These are phyloP conservation scores for Anthrax anthrax DNA, from an alignment of 2,888 invertebrate species.

Conservation along the genomic window DNA sequence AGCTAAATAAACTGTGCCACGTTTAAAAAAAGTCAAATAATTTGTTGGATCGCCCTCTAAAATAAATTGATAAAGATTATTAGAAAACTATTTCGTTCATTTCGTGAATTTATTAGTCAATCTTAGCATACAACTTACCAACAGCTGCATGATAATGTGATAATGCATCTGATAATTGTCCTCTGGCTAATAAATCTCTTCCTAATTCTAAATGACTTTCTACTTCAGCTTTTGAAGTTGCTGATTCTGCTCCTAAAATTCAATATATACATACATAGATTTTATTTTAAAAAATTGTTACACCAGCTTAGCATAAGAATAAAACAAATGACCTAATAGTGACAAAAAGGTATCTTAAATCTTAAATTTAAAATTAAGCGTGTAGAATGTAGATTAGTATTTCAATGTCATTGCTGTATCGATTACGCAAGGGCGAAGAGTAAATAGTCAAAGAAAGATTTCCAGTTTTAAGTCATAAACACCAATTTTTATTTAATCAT, in stretches of 20 bases:
- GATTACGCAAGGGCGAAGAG: no score
- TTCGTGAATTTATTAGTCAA: no score
- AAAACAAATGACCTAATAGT: no score
- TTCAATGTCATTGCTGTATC: no score
- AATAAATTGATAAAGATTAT: constrained; percentile 1
- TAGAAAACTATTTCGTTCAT: neutral
- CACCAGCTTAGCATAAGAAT: no score
- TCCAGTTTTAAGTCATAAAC: no score
- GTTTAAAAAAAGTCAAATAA: constrained; percentile 89
- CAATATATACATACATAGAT: neutral
- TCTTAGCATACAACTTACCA: no score
- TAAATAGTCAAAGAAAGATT: no score
- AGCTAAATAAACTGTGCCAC: constrained; percentile 92
- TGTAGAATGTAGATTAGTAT: neutral
- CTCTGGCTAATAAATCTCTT: constrained; percentile 76
- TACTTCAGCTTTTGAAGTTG: constrained; percentile 59
- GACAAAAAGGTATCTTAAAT: no score
- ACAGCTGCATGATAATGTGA: constrained; percentile 97
- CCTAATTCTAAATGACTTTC: constrained; percentile 90
- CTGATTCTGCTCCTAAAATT: constrained; percentile 45
- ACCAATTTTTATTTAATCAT: no score
- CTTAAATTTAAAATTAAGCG: no score
- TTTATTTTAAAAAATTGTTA: neutral
- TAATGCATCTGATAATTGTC: constrained; percentile 89
- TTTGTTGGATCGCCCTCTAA: constrained; percentile 89